Percentiles rank a stretch among this genome's conserved stretches.
Evolutionary conservation across 1,140 invertebrate genomes (phyloP).

Genomic region (Ceratitis capitata): DNA sequence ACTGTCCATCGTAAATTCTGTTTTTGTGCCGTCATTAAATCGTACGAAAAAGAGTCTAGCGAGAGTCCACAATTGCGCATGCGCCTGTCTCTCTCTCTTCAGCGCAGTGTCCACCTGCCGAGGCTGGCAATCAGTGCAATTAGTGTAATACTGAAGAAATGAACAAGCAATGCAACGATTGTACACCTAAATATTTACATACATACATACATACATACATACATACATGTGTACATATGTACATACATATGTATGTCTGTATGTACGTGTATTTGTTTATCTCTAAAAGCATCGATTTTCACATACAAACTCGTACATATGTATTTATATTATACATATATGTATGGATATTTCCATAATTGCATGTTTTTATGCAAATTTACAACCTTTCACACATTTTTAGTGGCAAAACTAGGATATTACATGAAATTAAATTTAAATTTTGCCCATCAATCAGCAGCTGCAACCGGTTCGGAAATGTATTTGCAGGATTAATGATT

Average conservation of each 20-base stretch:
- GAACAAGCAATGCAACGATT: background rate
- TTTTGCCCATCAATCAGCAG: background rate
- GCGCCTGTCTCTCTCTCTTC: background rate
- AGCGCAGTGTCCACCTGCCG: background rate
- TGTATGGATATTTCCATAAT: background rate
- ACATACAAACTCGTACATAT: background rate
- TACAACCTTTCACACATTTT: background rate
- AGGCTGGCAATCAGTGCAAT: background rate
- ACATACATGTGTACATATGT: background rate
- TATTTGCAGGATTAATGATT: background rate
- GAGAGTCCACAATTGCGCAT: background rate
- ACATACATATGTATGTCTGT: background rate
- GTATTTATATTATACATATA: background rate
- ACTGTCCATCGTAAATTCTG: background rate
- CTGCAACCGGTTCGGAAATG: background rate
- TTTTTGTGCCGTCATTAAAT: background rate
- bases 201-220: background rate
- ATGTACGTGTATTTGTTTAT: too few relatives aligned
- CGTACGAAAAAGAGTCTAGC: background rate
- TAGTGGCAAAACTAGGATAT: background rate
- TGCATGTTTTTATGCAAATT: background rate
- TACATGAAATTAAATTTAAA: background rate
- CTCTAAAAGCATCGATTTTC: too few relatives aligned
- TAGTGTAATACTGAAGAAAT: background rate
- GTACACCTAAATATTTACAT: background rate